Conservation (phyloP, 2,888 invertebrate species). For the Dryocosmus kuriphilus region DNA sequence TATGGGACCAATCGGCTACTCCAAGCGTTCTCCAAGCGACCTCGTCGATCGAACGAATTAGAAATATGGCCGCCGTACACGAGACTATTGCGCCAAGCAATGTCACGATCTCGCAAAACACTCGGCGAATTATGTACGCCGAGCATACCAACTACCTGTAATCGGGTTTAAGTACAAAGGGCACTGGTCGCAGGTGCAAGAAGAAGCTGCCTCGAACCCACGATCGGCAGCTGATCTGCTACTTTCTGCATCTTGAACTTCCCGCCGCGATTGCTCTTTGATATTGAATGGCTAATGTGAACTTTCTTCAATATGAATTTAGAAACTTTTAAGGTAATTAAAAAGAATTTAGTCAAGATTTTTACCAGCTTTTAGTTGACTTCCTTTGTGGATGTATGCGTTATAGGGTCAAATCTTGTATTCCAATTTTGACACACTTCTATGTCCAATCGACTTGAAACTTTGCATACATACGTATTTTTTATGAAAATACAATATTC, state of each 20-base stretch:
- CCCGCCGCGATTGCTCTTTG: not conserved
- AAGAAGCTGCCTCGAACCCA: constrained; percentile 21
- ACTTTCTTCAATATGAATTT: too few relatives aligned
- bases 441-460: too few relatives aligned
- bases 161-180: constrained; percentile 37
- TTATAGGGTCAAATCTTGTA: too few relatives aligned
- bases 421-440: too few relatives aligned
- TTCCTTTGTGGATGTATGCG: too few relatives aligned
- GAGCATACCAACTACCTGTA: constrained; percentile 24
- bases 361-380: too few relatives aligned
- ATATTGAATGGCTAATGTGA: too few relatives aligned
- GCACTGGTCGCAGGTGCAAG: constrained; percentile 32
- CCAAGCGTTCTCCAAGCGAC: constrained; percentile 48
- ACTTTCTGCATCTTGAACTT: constrained; percentile 23
- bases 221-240: constrained; percentile 1
- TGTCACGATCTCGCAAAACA: constrained; percentile 40
- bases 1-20: constrained; percentile 66
- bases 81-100: constrained; percentile 60
- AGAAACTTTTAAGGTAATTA: too few relatives aligned
- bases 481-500: too few relatives aligned
- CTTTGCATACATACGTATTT: too few relatives aligned
- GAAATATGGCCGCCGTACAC: constrained; percentile 68
- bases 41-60: constrained; percentile 58
- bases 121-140: constrained; percentile 42
- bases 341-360: too few relatives aligned